Base-by-base conservation (phyloP, 2,113 vertebrate species). In the Corythaixoides concolor region DNA sequence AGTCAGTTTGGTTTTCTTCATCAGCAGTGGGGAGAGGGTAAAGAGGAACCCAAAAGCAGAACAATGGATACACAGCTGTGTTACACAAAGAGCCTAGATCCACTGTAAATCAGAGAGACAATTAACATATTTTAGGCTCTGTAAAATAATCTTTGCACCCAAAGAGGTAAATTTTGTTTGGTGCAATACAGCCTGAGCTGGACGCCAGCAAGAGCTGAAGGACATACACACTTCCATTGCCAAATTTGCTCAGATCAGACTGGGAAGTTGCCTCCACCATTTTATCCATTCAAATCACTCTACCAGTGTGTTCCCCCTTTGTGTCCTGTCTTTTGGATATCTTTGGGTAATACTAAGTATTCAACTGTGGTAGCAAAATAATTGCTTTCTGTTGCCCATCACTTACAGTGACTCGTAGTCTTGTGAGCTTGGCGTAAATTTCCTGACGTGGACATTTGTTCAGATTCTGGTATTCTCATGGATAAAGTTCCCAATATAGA, bases 401-500 rank as follows among this genome's bases (percentile, higher is more conserved):
- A 72, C 66, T 75, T 68, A 43, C 43, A 23, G 24, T n/a, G 62
- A 33, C 35, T 78, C 43, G 66, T 45, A 62, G 69, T 59, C 4
- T 4, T 63, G 55, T 4, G 62, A 91, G 69, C 70, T 95, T 90
- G 69, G 15, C 1, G 3, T 56, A 82, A 60, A n/a, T 83, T 85
- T 91, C 58, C 52, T 52, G 24, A 79, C 49, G 77, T 53, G 56
- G 43, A 37, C 49, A 21, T 89, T 95, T 81, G 16, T 88, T 93
- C 80, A 67, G 32, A 9, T 81, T 78, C 62, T 92, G 81, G 13
- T 87, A 72, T 95, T 87, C 35, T 64, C 60, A 37, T 53, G 85
- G 87, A 92, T 95, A 60, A 88, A 91, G 92, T 94, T 91, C 93
- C 89, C 81, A 64, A 10, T 87, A 49, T 63, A 85, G 60, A 32